Base-by-base conservation (phyloP, 2,113 vertebrate species). In the Romanogobio albipinnatus region DNA sequence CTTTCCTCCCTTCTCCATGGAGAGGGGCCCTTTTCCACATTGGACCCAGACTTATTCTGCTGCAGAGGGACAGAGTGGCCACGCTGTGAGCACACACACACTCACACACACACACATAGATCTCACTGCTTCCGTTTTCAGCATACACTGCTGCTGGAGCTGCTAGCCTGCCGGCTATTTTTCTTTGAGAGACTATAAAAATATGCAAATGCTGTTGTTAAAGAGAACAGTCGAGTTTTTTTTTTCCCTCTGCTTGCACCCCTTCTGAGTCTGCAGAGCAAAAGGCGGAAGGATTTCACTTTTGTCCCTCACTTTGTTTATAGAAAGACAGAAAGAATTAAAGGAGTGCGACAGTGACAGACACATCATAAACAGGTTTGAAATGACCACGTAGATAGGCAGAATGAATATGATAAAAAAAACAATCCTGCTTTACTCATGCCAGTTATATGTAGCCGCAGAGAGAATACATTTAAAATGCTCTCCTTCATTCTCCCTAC, bases 141-240 rank as follows among this genome's bases (percentile, higher is more conserved):
- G 78, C 89, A 91, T 88, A 86, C 90, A 86, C 81, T 76, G 87
- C 92, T 93, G 91, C 90, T 91, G 91, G 91, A 93, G 88, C 89
- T 89, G 90, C 91, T 90, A 91, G 56, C 94, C 94, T 94, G 81
- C 90, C 85, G 94, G 94, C 94, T 94, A 93, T 94, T 95, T 95
- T 90, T 86, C 84, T 88, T 89, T 85, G 86, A 92, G 87, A 90
- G 90, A 93, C 90, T 91, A 94, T 93, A 91, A 93, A 95, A 94
- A 95, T 94, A 95, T 95, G 94, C 93, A 94, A 95, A 95, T 94
- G 92, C 90, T 90, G 90, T 93, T 94, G 93, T 94, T 94, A 91
- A 93, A 92, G 90, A 83, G 64, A 88, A 90, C 90, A 93, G 89
- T 75, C 29, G 33, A 68, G 64, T 81, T 89, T 92, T 89, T 92